Evolutionary conservation across 2,797 vertebrate species (phyloP), one percentile per base, ranked within the genome.

Genomic region (Enteromius anoplus): DNA sequence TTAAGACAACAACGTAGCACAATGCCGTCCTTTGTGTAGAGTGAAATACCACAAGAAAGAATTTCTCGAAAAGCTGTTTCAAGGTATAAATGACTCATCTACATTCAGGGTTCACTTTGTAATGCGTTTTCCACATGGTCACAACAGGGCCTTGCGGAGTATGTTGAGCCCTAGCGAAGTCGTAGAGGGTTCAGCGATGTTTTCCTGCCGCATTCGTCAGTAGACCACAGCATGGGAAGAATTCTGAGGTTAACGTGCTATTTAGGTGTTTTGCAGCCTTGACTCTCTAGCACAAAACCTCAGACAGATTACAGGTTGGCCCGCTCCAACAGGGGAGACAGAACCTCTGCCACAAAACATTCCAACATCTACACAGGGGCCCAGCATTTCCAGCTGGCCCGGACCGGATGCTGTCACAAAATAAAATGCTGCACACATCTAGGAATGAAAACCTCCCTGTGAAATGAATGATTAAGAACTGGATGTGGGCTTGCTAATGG

Each of bases 181-280:
- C 60, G 80, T 47, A 64, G 40, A 72, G 78, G 84, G 81, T 82
- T 86, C 51, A 71, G 17, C 76, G 21, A 58, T 65, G 69, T 72
- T 76, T 76, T 72, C 26, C 82, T 73, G 45, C 69, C 34, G 80
- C 84, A 87, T 90, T 89, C 89, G 90, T 92, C 90, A 90, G 70
- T 72, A 88, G 87, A 93, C 92, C 92, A 88, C 91, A 91, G 90
- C 79, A 92, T 90, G 89, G 76, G 90, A 91, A 85, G 89, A 93
- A 92, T 92, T 90, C 85, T n/a, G 88, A 79, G 85, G 83, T 84
- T 82, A 80, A 75, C 23, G 34, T 84, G 87, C 91, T 92, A 89
- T 92, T 92, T 87, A 92, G 91, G 93, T 91, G 88, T 89, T 91
- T 87, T 84, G 83, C 78, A 89, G 85, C 87, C 73, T 40, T 88